These are phyloP conservation scores for Nothoprocta perdicaria DNA, from an alignment of 2,113 vertebrate species.

Conservation along the genomic window DNA sequence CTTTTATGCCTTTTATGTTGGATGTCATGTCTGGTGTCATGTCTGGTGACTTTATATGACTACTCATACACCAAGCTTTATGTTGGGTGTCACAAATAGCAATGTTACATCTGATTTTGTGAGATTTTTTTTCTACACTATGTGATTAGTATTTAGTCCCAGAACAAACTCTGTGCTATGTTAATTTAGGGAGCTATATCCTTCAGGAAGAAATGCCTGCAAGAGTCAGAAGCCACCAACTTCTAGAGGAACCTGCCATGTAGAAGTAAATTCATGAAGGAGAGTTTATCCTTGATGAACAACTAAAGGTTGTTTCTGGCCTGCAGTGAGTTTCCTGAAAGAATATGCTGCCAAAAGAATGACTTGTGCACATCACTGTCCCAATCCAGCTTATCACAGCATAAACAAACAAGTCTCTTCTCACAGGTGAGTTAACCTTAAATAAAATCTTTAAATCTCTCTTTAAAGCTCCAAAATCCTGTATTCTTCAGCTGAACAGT, in stretches of 20 bases:
- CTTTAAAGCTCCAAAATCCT: background rate
- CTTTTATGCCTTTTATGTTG: background rate
- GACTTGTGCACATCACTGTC: background rate
- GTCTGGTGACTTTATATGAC: background rate
- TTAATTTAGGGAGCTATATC: background rate
- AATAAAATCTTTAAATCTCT: background rate
- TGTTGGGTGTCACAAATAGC: background rate
- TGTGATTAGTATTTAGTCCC: background rate
- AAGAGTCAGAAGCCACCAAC: background rate
- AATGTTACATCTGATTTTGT: background rate
- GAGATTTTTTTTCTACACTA: background rate
- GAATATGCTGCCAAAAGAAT: background rate
- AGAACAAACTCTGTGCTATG: background rate
- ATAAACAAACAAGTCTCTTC: background rate
- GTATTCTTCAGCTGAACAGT: background rate
- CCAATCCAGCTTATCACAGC: background rate
- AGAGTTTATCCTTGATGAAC: background rate
- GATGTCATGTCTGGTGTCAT: background rate
- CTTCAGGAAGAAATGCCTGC: background rate
- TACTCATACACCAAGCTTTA: background rate
- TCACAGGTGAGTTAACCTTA: background rate
- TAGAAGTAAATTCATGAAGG: background rate
- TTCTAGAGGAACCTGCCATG: background rate
- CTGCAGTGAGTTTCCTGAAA: background rate
- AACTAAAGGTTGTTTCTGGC: background rate